Base-by-base conservation (phyloP, 2,113 vertebrate genomes). In the Notechis scutatus region DNA sequence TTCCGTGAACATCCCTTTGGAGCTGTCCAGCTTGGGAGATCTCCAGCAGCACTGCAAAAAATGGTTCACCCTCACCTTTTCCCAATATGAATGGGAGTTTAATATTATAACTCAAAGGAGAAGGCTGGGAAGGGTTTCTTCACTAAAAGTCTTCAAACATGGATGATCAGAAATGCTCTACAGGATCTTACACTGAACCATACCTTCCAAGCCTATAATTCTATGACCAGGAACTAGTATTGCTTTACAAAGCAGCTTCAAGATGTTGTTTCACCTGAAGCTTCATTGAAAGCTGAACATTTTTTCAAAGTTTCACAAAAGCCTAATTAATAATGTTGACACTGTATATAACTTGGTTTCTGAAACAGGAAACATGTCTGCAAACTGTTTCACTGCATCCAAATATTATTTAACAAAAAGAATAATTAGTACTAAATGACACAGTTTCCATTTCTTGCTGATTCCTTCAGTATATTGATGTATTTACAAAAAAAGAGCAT, bases 381-480 rank as follows among this genome's bases (percentile, higher is more conserved):
- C 15, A 74, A 74, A 18, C 14, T 74, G 64, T 74, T 15, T 74
- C n/a, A 74, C n/a, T 39, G 69, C n/a, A 74, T 74, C 69, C 69
- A 74, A 74, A 74, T 74, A 39, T 74, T 74, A 74, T 74, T 74
- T 74, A 39, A 74, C 15, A 74, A 74, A 74, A 74, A 74, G n/a
- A 34, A 74, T 74, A 69, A 34, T 94, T 94, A 93, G 87, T 93
- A 85, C 86, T 95, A 94, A 94, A 39, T 93, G 92, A 90, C 92
- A 85, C 20, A 10, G 54, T 95, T 94, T 56, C 14, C 90, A 64
- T 92, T 87, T 92, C 88, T 93, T 92, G 92, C 94, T 96, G 93
- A 95, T 93, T 86, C 85, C n/a, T 85, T 21, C 47, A n/a, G 50
- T 74, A 88, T 93, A 92, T 96, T 94, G 94, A 55, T 91, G 92